Conservation (phyloP, 2,888 invertebrate species). For the Anaspis maculata region DNA sequence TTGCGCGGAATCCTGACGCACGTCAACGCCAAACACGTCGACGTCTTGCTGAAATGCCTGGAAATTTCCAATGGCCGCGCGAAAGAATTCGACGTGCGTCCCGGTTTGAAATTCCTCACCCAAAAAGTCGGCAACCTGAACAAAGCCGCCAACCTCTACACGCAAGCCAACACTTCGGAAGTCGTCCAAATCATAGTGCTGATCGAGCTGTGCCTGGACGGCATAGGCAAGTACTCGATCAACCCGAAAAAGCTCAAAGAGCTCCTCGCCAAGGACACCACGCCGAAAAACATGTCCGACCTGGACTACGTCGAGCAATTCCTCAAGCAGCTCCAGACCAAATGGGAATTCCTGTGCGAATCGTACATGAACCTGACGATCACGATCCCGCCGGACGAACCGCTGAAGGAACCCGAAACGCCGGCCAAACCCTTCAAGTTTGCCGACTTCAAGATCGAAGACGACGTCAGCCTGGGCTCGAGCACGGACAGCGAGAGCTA, state of each 20-base stretch:
- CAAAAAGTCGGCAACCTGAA: constrained; percentile 87
- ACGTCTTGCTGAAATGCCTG: constrained; percentile 67
- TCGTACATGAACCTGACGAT: constrained; percentile 38
- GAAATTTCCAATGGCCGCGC: constrained; percentile 77
- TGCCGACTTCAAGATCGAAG: constrained; percentile 48
- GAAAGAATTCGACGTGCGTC: constrained; percentile 80
- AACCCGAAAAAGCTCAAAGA: constrained; percentile 54
- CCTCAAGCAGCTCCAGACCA: constrained; percentile 34
- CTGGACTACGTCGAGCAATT: constrained; percentile 38
- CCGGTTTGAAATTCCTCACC: constrained; percentile 86
- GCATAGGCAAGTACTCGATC: constrained; percentile 56
- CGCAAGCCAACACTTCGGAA: constrained; percentile 88
- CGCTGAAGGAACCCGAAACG: constrained; percentile 18
- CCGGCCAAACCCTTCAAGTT: constrained; percentile 42
- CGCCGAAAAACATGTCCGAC: constrained; percentile 29
- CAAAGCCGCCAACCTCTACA: constrained; percentile 82
- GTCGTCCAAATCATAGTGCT: constrained; percentile 80
- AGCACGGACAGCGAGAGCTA: constrained; percentile 40
- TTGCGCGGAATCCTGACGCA: constrained; percentile 37
- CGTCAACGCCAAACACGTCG: constrained; percentile 54
- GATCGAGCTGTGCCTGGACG: constrained; percentile 74
- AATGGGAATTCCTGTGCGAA: constrained; percentile 41
- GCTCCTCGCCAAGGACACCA: constrained; percentile 45
- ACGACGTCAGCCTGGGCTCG: constrained; percentile 31
- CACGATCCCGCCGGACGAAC: constrained; percentile 25